A percentile compares a stretch with the other conserved stretches of the same genome.
phyloP scores from a whole-genome alignment of 2,113 vertebrate genomes.

The Aspidoscelis tigris region DNA sequence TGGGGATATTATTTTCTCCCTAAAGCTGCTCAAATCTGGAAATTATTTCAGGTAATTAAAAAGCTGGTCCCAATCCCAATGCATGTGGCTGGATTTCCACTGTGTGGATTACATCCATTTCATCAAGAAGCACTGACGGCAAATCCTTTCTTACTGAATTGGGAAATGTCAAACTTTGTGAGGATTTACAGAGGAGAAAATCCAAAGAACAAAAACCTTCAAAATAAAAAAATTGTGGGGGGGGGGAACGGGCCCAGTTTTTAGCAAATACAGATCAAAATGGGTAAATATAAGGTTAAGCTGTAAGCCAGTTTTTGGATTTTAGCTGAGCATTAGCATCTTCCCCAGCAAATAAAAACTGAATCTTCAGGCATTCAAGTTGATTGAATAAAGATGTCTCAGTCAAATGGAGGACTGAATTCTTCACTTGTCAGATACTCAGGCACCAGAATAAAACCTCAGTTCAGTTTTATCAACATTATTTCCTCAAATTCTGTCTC shows the following conservation, averaged over 20 bases:
- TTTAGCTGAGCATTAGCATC: not conserved
- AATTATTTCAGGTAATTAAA: slow-evolving; percentile 46
- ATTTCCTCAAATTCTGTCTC: not conserved
- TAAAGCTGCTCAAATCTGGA: slow-evolving; percentile 34
- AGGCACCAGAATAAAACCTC: not conserved
- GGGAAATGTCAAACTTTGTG: not conserved
- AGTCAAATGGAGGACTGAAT: not conserved
- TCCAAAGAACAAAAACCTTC: not conserved
- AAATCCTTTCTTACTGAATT: slow-evolving; percentile 4
- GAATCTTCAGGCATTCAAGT: not conserved
- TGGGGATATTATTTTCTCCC: slow-evolving; percentile 44
- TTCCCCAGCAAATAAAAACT: not conserved
- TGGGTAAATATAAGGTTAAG: too few species aligned
- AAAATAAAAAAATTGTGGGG: not conserved
- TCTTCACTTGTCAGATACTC: not conserved
- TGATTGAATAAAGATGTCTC: not conserved
- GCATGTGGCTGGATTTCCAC: slow-evolving; percentile 17
- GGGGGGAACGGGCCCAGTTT: not conserved
- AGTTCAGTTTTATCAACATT: not conserved
- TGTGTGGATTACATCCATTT: slow-evolving; percentile 26
- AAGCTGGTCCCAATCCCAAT: slow-evolving; percentile 39
- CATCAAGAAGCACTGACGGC: not conserved
- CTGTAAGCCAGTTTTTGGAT: not conserved
- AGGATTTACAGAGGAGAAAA: slow-evolving; percentile 28
- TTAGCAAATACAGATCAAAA: not conserved